Evolutionary conservation across 53 echinoderm and acorn worm genomes (phyloP), one percentile per base, ranked within the genome.

Genomic region (Stichopus horrens): DNA sequence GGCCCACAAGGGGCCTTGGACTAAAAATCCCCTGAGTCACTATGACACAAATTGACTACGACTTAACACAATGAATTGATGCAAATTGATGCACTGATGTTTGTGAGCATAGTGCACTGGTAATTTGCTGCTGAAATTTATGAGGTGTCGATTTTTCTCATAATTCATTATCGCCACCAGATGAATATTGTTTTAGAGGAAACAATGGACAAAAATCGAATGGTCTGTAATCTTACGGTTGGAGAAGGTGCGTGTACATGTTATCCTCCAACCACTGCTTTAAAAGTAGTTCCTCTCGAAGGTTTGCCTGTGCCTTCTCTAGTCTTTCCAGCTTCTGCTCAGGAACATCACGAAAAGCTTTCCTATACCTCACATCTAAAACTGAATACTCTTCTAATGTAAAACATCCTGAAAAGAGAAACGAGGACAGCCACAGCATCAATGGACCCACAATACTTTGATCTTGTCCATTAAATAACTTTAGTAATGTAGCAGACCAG

Each of bases 261-360:
- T 88, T 21, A 54, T 88, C 78, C 19, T 88, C 88, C 22, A 88
- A 56, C 88, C 88, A 88, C 54, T 88, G 88, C 52, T 88, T 76
- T 7, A 88, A 77, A n/a, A 88, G 78, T 77, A 88, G 55, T 52
- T 78, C 77, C 21, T 88, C 77, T 78, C 52, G 52, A 18, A 88
- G 79, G 8, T 87, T 53, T 10, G 74, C 55, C 71, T 87, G 87
- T 18, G 87, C 74, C 9, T 18, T 58, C 75, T 87, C 52, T 57
- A 87, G 19, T 20, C 56, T 74, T 19, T 9, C 7, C 7, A 74
- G 11, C 6, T 55, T 87, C 53, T 74, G 7, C 6, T 54, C 74
- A 8, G 87, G 23, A 18, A 87, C 54, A 74, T 87, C 87, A 53
- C 56, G 54, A 57, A 87, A 87, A 74, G 87, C 87, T 21, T 65